Conservation (phyloP, 2,113 vertebrate species). For the Lepus timidus region DNA sequence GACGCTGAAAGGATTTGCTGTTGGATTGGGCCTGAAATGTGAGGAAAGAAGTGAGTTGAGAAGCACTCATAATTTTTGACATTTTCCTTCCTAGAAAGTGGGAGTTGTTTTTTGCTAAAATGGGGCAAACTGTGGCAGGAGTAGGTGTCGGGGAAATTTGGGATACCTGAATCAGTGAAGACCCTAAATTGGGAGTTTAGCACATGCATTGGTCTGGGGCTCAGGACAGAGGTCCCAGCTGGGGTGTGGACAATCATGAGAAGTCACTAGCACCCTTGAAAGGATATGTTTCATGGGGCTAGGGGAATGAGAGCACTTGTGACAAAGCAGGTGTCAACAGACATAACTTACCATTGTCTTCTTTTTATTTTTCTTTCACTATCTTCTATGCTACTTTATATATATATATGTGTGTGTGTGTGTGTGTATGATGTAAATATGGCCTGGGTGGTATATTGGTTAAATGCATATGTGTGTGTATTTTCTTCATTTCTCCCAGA, state of each 20-base stretch:
- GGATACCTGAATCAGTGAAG: neutral
- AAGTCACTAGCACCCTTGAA: neutral
- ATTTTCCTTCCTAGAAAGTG: neutral
- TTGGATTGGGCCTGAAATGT: neutral
- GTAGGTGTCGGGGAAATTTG: neutral
- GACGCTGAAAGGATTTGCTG: neutral
- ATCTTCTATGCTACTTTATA: neutral
- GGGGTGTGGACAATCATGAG: neutral
- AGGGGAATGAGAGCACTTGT: neutral
- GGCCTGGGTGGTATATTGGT: too few relatives aligned
- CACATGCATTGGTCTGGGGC: neutral
- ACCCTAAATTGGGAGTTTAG: neutral
- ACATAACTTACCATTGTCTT: neutral
- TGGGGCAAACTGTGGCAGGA: neutral
- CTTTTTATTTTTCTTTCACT: conserved; percentile 30
- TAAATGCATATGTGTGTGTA: neutral
- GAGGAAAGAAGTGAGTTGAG: neutral
- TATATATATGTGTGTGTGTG: neutral
- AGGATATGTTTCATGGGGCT: neutral
- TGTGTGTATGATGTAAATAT: too few relatives aligned
- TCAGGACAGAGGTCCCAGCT: neutral
- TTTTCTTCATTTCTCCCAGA: conserved; percentile 48
- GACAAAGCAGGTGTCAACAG: neutral
- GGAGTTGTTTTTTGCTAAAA: neutral
- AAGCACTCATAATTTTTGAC: neutral